phyloP scores from a whole-genome alignment of 2,888 invertebrate genomes.

The Bembecia ichneumoniformis region DNA sequence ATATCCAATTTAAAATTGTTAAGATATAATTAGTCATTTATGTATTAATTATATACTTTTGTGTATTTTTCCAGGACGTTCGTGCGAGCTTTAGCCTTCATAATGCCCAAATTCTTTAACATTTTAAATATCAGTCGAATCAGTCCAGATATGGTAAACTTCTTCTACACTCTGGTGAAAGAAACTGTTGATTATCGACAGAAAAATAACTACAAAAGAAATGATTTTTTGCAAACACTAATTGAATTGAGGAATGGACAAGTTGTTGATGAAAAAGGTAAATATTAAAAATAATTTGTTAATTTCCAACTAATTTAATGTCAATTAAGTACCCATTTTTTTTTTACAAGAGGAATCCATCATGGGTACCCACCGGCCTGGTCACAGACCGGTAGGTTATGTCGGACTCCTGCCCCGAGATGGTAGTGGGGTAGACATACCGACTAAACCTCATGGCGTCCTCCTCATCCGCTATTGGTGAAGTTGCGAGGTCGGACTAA shows the following conservation, averaged over 20 bases:
- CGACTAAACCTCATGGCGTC: no score
- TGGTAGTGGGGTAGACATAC: no score
- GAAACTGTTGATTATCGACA: slow-evolving; percentile 49
- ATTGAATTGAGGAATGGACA: slow-evolving; percentile 59
- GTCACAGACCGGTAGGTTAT: no score
- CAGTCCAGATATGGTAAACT: slow-evolving; percentile 42
- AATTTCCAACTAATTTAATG: not conserved
- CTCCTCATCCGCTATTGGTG: no score
- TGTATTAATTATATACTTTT: no score
- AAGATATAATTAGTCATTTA: no score
- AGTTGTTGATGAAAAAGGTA: slow-evolving; percentile 33
- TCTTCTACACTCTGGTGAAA: slow-evolving; percentile 50
- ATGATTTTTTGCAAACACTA: slow-evolving; percentile 69
- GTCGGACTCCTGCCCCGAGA: no score
- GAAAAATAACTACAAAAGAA: slow-evolving; percentile 40
- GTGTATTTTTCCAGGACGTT: slow-evolving; percentile 37
- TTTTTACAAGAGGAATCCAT: no score
- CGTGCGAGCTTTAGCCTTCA: slow-evolving; percentile 50
- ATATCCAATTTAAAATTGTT: no score
- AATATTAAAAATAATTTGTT: slow-evolving; percentile 1
- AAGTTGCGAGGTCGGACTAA: no score
- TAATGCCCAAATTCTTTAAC: slow-evolving; percentile 50
- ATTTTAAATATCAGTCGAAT: slow-evolving; percentile 47
- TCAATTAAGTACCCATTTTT: no score
- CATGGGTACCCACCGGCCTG: no score